Evolutionary conservation across 2,113 vertebrate genomes (phyloP).

Genomic region (Chionodraco myersi): DNA sequence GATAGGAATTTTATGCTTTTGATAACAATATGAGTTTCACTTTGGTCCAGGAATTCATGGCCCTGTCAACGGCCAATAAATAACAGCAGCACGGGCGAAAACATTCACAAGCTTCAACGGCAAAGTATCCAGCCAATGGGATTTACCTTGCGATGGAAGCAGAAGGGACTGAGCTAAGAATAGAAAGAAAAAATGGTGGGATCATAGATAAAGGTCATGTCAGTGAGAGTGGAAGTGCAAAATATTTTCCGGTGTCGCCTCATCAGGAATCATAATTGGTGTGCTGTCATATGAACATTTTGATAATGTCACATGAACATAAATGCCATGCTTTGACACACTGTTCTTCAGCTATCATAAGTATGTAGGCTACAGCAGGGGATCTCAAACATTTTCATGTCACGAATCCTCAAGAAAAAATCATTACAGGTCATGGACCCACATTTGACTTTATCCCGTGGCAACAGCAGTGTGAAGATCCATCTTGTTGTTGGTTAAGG

Average conservation of each 20-base stretch:
- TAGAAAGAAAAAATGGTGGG: slow-evolving; percentile 29
- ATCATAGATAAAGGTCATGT: slow-evolving; percentile 75
- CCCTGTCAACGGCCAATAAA: slow-evolving; percentile 80
- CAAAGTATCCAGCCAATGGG: slow-evolving; percentile 57
- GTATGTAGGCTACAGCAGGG: slow-evolving; percentile 45
- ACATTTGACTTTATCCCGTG: slow-evolving; percentile 33
- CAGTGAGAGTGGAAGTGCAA: slow-evolving; percentile 48
- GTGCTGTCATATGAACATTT: slow-evolving; percentile 71
- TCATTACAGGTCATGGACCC: slow-evolving; percentile 56
- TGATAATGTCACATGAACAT: slow-evolving; percentile 76
- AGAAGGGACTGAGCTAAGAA: slow-evolving; percentile 41
- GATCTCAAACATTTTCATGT: slow-evolving; percentile 34
- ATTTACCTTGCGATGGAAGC: slow-evolving; percentile 57
- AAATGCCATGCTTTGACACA: slow-evolving; percentile 61
- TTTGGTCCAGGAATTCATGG: slow-evolving; percentile 80
- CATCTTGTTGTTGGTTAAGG: slow-evolving; percentile 14
- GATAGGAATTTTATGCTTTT: slow-evolving; percentile 86
- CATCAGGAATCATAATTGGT: slow-evolving; percentile 69
- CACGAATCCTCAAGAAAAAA: slow-evolving; percentile 45
- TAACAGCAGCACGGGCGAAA: slow-evolving; percentile 53
- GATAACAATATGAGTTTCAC: slow-evolving; percentile 86
- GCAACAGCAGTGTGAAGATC: not conserved
- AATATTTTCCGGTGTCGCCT: slow-evolving; percentile 53
- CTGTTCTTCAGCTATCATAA: slow-evolving; percentile 27
- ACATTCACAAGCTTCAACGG: slow-evolving; percentile 56